Percentiles rank a stretch among this genome's conserved stretches.
Evolutionary conservation across 1,140 invertebrate genomes (phyloP).

Genomic region (Oncopodura yosiiana): DNA sequence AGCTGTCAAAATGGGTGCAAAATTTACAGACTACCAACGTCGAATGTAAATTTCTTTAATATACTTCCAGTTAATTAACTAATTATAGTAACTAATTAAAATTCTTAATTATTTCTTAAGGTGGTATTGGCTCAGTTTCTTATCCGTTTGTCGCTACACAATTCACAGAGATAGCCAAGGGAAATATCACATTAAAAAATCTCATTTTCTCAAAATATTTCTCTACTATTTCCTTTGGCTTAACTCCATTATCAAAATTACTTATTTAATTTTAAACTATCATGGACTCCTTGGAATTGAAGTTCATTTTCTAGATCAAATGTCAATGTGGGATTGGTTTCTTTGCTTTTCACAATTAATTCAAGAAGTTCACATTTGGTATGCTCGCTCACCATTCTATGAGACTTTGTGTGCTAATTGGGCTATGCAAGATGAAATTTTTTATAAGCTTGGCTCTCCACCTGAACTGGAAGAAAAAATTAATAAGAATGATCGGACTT

Average conservation of each 20-base stretch:
- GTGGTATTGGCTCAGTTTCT: neutral
- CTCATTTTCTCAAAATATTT: neutral
- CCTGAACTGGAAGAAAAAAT: slow-evolving; percentile 5
- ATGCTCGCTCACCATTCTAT: slow-evolving; percentile 16
- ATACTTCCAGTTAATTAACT: too few species aligned
- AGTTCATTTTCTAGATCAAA: slow-evolving; percentile 24
- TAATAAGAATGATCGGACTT: slow-evolving; percentile 9
- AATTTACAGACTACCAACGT: slow-evolving; percentile 1
- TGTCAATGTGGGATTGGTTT: slow-evolving; percentile 22
- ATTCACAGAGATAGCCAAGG: neutral
- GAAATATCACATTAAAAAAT: neutral
- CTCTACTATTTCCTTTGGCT: slow-evolving; percentile 16
- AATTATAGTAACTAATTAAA: too few species aligned
- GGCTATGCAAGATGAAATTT: slow-evolving; percentile 16
- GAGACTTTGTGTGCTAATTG: slow-evolving; percentile 17
- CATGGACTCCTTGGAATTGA: slow-evolving; percentile 7
- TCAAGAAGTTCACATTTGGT: slow-evolving; percentile 18
- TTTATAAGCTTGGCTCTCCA: slow-evolving; percentile 6
- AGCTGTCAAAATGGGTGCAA: neutral
- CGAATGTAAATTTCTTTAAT: too few species aligned
- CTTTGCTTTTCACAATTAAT: slow-evolving; percentile 14
- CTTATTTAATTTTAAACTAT: slow-evolving; percentile 10
- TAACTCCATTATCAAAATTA: slow-evolving; percentile 14
- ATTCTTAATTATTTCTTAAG: too few species aligned
- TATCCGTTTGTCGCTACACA: neutral